Base-by-base conservation (phyloP, 2,113 vertebrate genomes). In the Notarius quadriscutis region DNA sequence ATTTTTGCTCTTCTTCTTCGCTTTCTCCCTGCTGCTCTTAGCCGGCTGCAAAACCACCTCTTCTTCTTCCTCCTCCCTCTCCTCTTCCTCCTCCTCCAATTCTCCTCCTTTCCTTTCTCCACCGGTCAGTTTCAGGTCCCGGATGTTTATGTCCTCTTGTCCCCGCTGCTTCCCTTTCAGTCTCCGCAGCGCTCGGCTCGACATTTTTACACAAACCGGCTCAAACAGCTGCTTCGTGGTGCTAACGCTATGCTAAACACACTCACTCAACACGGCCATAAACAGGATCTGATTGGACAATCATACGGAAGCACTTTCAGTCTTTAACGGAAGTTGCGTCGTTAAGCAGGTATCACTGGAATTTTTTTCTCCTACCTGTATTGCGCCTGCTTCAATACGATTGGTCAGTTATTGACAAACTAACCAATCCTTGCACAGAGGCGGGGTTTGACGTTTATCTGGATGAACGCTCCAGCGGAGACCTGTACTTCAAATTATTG, bases 91-190 rank as follows among this genome's bases (percentile, higher is more conserved):
- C 53, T 92, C 90, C 88, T 92, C 93, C 18, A 71, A 20, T 41
- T 93, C 89, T 80, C 87, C 91, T 55, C 79, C 90, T 81, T 93
- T 91, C 17, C 69, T 92, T 25, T 91, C 93, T 30, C 81, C 92
- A 25, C 90, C 92, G 20, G 89, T 89, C 20, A 91, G 78, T 85
- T 88, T 92, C 57, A 94, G 55, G 60, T 92, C 92, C n/a, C 86
- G 93, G 58, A 95, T 81, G 50, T 95, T 94, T 55, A 97, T 91
- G 67, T 94, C 95, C 92, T 97, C 96, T 93, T 98, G 97, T 5
- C 96, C 97, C 88, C 97, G 95, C 94, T 97, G 96, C 84, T 97
- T 97, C 22, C 97, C 97, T 84, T 95, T 93, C 84, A 99, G 92
- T 88, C 97, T 96, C 71, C 97, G 92, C 90, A 99, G 91, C 91